Percentiles rank a stretch among this genome's conserved stretches.
These are phyloP conservation scores for Neodiprion virginianus DNA, from an alignment of 1,140 invertebrate species.

Conservation along the genomic window DNA sequence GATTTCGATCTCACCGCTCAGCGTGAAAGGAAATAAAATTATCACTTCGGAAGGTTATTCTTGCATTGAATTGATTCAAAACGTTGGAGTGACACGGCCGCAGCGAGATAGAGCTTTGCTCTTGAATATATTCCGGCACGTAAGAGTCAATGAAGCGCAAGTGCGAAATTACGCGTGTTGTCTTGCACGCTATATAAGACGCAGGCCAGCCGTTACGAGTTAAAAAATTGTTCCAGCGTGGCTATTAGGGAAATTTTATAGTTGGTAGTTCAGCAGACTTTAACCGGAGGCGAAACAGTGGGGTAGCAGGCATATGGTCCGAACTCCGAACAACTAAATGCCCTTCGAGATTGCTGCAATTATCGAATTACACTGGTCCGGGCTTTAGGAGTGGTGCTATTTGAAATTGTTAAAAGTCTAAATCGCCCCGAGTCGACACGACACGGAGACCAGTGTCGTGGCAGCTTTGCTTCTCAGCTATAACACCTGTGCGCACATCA, in stretches of 20 bases:
- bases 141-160: constrained; percentile 1
- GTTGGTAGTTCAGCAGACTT: constrained; percentile 34
- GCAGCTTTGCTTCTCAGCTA: neutral
- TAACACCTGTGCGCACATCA: no score
- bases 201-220: constrained; percentile 10
- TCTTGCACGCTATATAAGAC: constrained; percentile 20
- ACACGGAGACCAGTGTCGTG: neutral
- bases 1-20: constrained; percentile 19
- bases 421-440: neutral
- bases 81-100: neutral
- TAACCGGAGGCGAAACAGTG: constrained; percentile 35
- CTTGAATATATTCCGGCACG: neutral
- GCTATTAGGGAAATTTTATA: constrained; percentile 45
- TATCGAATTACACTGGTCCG: constrained; percentile 49
- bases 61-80: no score
- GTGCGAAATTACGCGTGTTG: constrained; percentile 27
- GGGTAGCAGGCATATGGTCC: constrained; percentile 38
- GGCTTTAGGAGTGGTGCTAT: neutral
- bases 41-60: neutral
- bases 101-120: neutral
- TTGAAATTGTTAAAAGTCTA: neutral
- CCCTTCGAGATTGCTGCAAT: constrained; percentile 48
- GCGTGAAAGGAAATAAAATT: constrained; percentile 24
- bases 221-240: constrained; percentile 14
- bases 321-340: constrained; percentile 44